These are phyloP conservation scores for Sebastes diploproa DNA, from an alignment of 2,797 vertebrate species.

Conservation along the genomic window DNA sequence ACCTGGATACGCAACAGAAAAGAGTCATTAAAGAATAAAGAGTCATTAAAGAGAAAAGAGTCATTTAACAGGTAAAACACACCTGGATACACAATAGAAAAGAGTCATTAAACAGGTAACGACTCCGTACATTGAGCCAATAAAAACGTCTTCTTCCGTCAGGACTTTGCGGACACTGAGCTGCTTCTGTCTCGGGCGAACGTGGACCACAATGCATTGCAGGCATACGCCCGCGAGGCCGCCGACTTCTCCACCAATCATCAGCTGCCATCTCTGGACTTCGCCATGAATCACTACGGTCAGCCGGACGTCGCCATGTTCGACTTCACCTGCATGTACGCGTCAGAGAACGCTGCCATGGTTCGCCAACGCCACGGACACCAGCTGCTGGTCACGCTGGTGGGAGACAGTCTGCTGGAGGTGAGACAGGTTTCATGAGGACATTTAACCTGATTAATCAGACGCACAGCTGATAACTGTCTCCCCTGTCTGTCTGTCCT, in stretches of 20 bases:
- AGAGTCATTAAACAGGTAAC: background rate
- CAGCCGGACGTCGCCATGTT: conserved; percentile 98
- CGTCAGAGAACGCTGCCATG: conserved; percentile 91
- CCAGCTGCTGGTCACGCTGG: conserved; percentile 89
- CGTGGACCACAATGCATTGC: conserved; percentile 93
- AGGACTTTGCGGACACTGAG: conserved; percentile 93
- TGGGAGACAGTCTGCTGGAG: conserved; percentile 96
- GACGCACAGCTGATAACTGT: background rate
- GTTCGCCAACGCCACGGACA: conserved; percentile 89
- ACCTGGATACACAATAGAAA: conserved; percentile 60
- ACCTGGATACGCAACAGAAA: background rate
- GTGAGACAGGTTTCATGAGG: conserved; percentile 39
- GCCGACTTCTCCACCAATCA: conserved; percentile 95
- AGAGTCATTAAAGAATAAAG: too few relatives aligned
- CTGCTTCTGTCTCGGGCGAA: conserved; percentile 90
- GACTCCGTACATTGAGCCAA: background rate
- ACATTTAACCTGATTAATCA: background rate
- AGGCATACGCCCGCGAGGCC: conserved; percentile 89
- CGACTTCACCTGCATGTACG: conserved; percentile 98
- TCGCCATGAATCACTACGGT: conserved; percentile 96
- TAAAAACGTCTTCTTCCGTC: background rate
- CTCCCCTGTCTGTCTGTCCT: background rate
- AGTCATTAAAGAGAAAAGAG: background rate
- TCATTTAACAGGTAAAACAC: background rate
- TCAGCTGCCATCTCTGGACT: conserved; percentile 91